phyloP scores from a whole-genome alignment of 2,888 invertebrate genomes.

The Drosophila nigricruria region DNA sequence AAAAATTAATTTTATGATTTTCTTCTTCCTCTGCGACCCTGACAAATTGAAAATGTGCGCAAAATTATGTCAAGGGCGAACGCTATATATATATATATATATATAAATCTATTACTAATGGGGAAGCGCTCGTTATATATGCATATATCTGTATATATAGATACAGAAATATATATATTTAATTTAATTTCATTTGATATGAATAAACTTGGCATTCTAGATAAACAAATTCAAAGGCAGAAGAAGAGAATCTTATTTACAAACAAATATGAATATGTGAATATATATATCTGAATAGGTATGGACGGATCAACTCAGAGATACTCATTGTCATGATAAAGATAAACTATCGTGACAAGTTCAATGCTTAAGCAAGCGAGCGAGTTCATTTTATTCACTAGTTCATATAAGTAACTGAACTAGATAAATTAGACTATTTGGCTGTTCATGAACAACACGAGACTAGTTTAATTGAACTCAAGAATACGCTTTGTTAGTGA shows the following conservation, averaged over 20 bases:
- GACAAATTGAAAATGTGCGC: conserved; percentile 4
- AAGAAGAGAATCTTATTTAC: conserved; percentile 42
- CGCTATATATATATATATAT: conserved; percentile 9
- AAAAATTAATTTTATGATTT: background rate
- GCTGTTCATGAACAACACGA: too few species aligned
- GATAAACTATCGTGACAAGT: conserved; percentile 59
- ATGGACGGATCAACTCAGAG: too few species aligned
- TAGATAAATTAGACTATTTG: too few species aligned
- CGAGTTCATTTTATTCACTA: background rate
- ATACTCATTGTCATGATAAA: background rate
- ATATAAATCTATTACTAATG: conserved; percentile 8
- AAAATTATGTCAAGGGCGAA: conserved; percentile 57
- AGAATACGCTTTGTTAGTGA: too few species aligned
- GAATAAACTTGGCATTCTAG: conserved; percentile 32
- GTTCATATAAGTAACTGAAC: background rate
- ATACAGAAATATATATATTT: background rate
- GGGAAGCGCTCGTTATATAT: conserved; percentile 1
- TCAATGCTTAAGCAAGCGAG: conserved; percentile 40
- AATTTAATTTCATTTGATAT: background rate
- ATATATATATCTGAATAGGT: background rate
- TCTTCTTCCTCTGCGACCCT: background rate
- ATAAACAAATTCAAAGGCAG: conserved; percentile 40
- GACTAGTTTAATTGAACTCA: too few species aligned
- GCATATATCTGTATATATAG: background rate
- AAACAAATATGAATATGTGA: conserved; percentile 15